Percentiles rank a stretch among this genome's conserved stretches.
Conservation (phyloP, 2,113 vertebrate species). For the Heterotilapia buettikoferi region DNA sequence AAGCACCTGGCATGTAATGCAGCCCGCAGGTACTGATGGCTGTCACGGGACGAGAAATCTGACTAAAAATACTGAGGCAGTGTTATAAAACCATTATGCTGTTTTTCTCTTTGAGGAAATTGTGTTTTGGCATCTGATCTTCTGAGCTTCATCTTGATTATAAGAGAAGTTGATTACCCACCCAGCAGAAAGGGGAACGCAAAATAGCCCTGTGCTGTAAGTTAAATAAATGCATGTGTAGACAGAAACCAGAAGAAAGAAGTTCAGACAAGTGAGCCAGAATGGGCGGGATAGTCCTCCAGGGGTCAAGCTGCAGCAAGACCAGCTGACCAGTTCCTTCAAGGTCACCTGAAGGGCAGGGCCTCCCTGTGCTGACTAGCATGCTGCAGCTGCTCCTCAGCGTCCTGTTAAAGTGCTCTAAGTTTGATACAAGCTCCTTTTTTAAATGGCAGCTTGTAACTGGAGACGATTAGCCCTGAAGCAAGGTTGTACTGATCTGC, state of each 20-base stretch:
- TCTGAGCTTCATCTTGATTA: neutral
- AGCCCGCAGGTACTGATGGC: neutral
- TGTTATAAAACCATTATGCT: neutral
- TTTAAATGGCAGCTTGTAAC: neutral
- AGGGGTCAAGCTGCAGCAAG: neutral
- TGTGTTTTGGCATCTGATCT: neutral
- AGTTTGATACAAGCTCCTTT: neutral
- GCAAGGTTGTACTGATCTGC: neutral
- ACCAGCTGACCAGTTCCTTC: slow-evolving; percentile 7
- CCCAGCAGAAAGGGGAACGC: neutral
- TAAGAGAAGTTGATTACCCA: neutral
- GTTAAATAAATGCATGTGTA: neutral
- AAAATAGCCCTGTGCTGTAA: neutral
- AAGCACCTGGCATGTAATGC: neutral
- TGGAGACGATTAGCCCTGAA: neutral
- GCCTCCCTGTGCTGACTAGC: neutral
- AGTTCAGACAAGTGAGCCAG: neutral
- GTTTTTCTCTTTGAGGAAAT: neutral
- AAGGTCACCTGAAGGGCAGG: slow-evolving; percentile 36
- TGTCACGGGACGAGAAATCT: neutral
- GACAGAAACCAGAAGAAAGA: neutral
- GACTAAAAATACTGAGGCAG: neutral
- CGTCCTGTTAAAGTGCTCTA: neutral
- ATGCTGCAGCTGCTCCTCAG: slow-evolving; percentile 10
- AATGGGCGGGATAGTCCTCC: neutral